phyloP scores from a whole-genome alignment of 1,140 invertebrate genomes.

The Uloborus diversus region DNA sequence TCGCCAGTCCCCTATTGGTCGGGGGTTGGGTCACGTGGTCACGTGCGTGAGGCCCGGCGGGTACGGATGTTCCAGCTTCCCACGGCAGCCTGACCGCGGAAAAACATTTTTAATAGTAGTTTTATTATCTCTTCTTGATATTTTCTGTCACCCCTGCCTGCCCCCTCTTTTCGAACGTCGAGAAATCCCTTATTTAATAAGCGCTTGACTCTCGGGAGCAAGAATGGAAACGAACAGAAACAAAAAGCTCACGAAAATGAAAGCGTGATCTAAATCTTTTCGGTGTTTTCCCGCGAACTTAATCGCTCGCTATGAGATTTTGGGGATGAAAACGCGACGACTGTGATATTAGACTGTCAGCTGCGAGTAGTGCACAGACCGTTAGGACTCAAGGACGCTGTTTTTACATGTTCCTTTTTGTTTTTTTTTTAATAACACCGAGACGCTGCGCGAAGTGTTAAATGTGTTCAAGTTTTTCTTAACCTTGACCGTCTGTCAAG shows the following conservation, averaged over 20 bases:
- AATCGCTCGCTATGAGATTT: not conserved
- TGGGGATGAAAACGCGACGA: conserved; percentile 9
- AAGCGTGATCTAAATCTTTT: not conserved
- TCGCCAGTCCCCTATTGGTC: conserved; percentile 8
- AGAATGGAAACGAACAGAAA: conserved; percentile 37
- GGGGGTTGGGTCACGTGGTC: conserved; percentile 16
- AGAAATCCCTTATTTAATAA: conserved; percentile 14
- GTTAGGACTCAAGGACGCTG: conserved; percentile 5
- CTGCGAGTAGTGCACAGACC: not conserved
- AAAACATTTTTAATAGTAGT: conserved; percentile 54
- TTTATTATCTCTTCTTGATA: conserved; percentile 31
- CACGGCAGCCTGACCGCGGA: conserved; percentile 48
- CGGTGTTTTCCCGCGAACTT: not conserved
- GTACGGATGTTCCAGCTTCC: conserved; percentile 49
- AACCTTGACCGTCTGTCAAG: not conserved
- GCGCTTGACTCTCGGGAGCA: conserved; percentile 3
- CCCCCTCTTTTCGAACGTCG: no score
- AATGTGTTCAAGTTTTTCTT: not conserved
- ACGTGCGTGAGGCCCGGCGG: conserved; percentile 46
- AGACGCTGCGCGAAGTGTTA: not conserved
- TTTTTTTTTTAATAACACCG: not conserved
- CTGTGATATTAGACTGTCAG: not conserved
- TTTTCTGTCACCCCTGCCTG: not conserved
- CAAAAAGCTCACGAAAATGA: conserved; percentile 48
- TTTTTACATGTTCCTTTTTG: not conserved